Evolutionary conservation across 2,888 invertebrate species (phyloP).

Genomic region (Aelia acuminata): DNA sequence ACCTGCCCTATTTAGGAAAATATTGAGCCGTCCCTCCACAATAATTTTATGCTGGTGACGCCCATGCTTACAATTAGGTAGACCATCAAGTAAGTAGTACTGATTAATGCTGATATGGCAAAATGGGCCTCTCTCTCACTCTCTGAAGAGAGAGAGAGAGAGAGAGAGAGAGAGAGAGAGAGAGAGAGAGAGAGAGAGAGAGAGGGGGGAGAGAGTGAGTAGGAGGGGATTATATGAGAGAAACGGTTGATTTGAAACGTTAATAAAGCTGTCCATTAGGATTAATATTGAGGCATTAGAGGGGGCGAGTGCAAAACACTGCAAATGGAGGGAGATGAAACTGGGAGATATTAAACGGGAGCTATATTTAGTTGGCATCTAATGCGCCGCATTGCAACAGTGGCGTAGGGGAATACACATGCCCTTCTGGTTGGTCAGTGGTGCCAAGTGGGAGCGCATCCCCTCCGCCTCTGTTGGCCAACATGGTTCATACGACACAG

Average conservation of each 20-base stretch:
- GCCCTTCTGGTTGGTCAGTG: constrained; percentile 16
- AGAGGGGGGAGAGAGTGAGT: too few relatives aligned
- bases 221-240: too few relatives aligned
- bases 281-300: not conserved
- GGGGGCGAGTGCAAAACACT: not conserved
- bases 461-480: not conserved
- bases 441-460: not conserved
- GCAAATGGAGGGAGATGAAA: not conserved
- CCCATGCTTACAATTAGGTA: too few relatives aligned
- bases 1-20: too few relatives aligned
- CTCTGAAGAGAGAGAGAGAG: too few relatives aligned
- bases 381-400: constrained; percentile 33
- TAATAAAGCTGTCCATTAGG: not conserved
- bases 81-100: too few relatives aligned
- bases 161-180: too few relatives aligned
- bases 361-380: constrained; percentile 41
- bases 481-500: not conserved
- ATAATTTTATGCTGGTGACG: too few relatives aligned
- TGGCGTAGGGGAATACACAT: constrained; percentile 28
- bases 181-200: too few relatives aligned
- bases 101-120: too few relatives aligned
- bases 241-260: not conserved
- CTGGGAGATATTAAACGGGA: not conserved
- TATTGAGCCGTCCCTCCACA: too few relatives aligned
- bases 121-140: too few relatives aligned